These are phyloP conservation scores for Chloroclysta siterata DNA, from an alignment of 2,888 invertebrate species.

Conservation along the genomic window DNA sequence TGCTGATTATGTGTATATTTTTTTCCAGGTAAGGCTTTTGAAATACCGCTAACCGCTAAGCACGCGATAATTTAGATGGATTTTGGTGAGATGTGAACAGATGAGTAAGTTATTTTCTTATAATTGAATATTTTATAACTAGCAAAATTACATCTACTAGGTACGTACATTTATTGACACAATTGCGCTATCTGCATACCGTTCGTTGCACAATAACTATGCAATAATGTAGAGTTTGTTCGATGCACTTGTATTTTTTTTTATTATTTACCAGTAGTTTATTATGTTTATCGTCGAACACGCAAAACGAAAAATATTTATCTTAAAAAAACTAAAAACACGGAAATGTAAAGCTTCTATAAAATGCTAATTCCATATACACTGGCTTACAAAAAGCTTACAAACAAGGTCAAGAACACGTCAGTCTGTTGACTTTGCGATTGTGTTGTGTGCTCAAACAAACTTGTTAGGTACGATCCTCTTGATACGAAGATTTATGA, in stretches of 20 bases:
- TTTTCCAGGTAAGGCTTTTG: conserved; percentile 20
- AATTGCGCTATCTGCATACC: too few relatives aligned
- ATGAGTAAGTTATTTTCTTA: conserved; percentile 3
- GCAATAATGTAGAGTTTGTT: too few relatives aligned
- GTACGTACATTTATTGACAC: too few relatives aligned
- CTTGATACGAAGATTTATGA: neutral
- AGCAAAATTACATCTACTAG: too few relatives aligned
- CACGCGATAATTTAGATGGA: neutral
- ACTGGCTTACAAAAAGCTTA: neutral
- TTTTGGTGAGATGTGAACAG: neutral
- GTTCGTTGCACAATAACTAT: too few relatives aligned
- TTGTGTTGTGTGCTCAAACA: conserved; percentile 3
- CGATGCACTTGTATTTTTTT: neutral
- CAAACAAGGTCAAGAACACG: conserved; percentile 5
- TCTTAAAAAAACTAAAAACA: neutral
- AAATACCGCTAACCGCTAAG: neutral
- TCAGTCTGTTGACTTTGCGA: conserved; percentile 7
- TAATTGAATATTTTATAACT: too few relatives aligned
- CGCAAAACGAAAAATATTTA: neutral
- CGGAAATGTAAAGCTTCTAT: neutral
- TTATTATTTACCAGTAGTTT: neutral
- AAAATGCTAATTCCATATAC: conserved; percentile 17
- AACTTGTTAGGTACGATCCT: neutral
- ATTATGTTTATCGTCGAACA: neutral
- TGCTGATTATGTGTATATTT: conserved; percentile 16